Evolutionary conservation across 2,797 vertebrate genomes (phyloP), one percentile per base, ranked within the genome.

Genomic region (Sebastes hubbsi): DNA sequence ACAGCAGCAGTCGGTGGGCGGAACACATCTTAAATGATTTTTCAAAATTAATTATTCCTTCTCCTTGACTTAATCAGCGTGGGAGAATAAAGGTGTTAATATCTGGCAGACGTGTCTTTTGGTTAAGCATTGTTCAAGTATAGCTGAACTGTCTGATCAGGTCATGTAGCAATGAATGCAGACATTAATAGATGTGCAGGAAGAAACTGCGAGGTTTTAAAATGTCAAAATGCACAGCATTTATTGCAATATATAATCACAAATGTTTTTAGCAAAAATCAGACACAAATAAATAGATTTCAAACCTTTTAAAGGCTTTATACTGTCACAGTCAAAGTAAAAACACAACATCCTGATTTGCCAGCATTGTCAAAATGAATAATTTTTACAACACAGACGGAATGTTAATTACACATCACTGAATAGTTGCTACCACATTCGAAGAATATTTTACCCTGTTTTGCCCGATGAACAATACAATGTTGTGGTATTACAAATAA

Each of bases 201-300:
- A 62, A 81, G 25, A 84, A 61, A 73, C 14, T 1, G 10, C 18
- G 6, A 68, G 5, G 12, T 68, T 86, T 90, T 75, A 71, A 87
- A 91, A 88, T 83, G 49, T 90, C 84, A 86, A 93, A 95, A 95
- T 92, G 89, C 92, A 92, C 93, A 93, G 91, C 90, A 94, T 95
- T 95, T 95, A 95, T 93, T 94, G 70, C 61, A 89, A 85, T 86
- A 81, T 86, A 81, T 88, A 86, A 67, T 93, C 93, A 94, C 91
- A 93, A 92, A 91, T 30, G 69, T 88, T 83, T 87, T 92, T 88
- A 77, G 80, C 83, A 91, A 94, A 95, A 87, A 77, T 78, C 77
- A 63, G 75, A 94, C 88, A 93, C 93, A 95, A 95, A 95, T 92
- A 93, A 94, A 95, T 92, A 95, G 69, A 75, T 89, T 83, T 84